Evolutionary conservation across 2,888 invertebrate genomes (phyloP), one percentile per base, ranked within the genome.

Genomic region (Deladenus siricidicola): DNA sequence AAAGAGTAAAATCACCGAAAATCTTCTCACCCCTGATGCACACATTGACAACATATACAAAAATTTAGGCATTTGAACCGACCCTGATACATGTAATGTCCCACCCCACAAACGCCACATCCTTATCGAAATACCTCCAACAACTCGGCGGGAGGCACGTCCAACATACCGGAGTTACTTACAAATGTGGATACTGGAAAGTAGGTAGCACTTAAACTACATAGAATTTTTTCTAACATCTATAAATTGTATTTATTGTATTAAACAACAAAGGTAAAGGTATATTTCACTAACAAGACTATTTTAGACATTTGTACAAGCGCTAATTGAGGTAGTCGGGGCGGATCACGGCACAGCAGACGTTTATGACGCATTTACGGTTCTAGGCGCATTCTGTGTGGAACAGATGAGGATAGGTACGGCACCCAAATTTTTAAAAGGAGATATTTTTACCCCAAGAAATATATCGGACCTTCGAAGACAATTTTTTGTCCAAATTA

Each of bases 131-230:
- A 44, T 68, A 69, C 34, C 57, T 69, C 4, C 69, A 69, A 51
- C 69, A 70, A 45, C 58, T 69, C 19, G 69, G 69, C 17, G 69
- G 69, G 10, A 42, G 69, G 21, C 72, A 72, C 55, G 72, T 69
- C n/a, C 59, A 58, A 3, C 50, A 70, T 54, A 72, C 69, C 17
- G 72, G 69, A 3, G 65, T 69, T 23, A 72, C 69, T 19, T 69
- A 72, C 58, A 72, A 66, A 54, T 50, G 58, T 24, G 24, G 54
- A 24, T 69, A 69, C 50, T 69, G 69, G 69, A 69, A 69, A 57
- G 72, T 72, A 19, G 23, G n/a, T n/a, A n/a, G n/a, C n/a, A n/a
- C n/a, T n/a, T n/a, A n/a, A n/a, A n/a, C n/a, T n/a, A n/a, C n/a
- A n/a, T n/a, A n/a, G n/a, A n/a, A n/a, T n/a, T n/a, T n/a, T n/a